Conservation (phyloP, 2,888 invertebrate species). For the Bruchidius siliquastri region DNA sequence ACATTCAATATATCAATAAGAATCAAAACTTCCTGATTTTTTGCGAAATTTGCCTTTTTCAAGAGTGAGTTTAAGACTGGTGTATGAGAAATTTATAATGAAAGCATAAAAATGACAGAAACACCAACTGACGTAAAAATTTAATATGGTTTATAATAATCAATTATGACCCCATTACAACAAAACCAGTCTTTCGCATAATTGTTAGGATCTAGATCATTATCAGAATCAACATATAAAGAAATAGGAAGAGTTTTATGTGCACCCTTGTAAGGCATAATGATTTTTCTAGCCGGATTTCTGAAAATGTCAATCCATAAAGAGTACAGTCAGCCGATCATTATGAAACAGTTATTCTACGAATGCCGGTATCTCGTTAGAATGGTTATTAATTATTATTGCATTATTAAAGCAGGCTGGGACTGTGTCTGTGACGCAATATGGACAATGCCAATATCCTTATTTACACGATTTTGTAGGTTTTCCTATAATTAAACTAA, state of each 20-base stretch:
- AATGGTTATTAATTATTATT: not conserved
- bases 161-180: not conserved
- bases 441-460: not conserved
- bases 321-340: not conserved
- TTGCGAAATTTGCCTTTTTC: too few relatives aligned
- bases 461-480: not conserved
- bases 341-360: not conserved
- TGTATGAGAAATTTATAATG: too few relatives aligned
- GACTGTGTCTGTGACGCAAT: not conserved
- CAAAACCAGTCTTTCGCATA: not conserved
- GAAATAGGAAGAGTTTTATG: not conserved
- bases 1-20: too few relatives aligned
- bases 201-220: not conserved
- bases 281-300: not conserved
- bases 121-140: not conserved
- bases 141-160: not conserved
- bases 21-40: too few relatives aligned
- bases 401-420: not conserved
- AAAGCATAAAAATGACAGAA: not conserved
- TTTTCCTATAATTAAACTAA: not conserved
- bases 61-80: too few relatives aligned
- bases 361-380: not conserved
- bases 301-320: not conserved
- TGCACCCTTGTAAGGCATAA: not conserved
- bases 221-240: not conserved